A percentile compares a stretch with the other conserved stretches of the same genome.
Evolutionary conservation across 2,797 vertebrate species (phyloP).

Genomic region (Cheirogaleus major): DNA sequence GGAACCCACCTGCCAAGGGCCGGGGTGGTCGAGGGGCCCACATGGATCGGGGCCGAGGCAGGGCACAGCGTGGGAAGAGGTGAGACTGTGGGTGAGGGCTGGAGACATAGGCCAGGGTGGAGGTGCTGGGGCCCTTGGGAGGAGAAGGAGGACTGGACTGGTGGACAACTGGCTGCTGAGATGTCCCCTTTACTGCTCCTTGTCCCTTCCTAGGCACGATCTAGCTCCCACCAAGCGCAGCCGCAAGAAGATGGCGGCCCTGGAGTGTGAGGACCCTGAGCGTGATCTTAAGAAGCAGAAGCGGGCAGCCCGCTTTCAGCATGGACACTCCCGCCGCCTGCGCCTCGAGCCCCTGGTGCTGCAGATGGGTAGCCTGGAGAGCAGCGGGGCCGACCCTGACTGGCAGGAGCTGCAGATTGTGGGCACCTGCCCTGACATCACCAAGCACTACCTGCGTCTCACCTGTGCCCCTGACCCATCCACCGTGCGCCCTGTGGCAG

Average conservation of each 20-base stretch:
- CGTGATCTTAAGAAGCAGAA: conserved; percentile 96
- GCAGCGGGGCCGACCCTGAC: conserved; percentile 88
- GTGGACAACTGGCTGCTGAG: no score
- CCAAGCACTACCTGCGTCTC: conserved; percentile 94
- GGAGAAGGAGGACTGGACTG: no score
- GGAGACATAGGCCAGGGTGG: background rate
- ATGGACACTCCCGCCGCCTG: conserved; percentile 87
- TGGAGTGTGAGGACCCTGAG: conserved; percentile 94
- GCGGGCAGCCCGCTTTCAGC: conserved; percentile 94
- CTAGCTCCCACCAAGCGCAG: conserved; percentile 85
- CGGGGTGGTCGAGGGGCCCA: conserved; percentile 92
- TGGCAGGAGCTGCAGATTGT: conserved; percentile 97
- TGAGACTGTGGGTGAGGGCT: background rate
- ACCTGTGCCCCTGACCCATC: conserved; percentile 94
- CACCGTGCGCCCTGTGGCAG: conserved; percentile 92
- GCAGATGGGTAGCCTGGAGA: conserved; percentile 87
- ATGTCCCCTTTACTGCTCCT: fast-evolving
- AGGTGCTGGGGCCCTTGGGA: background rate
- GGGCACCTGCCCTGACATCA: conserved; percentile 94
- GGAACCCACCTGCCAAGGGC: conserved; percentile 88
- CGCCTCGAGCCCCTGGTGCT: conserved; percentile 93
- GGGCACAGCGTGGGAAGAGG: conserved; percentile 87
- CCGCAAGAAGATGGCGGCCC: conserved; percentile 90
- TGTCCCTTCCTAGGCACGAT: conserved; percentile 79
- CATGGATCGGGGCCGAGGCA: conserved; percentile 91